Percentiles rank a stretch among this genome's conserved stretches.
Conservation (phyloP, 1,140 invertebrate species). For the Proctacanthus coquilletti region DNA sequence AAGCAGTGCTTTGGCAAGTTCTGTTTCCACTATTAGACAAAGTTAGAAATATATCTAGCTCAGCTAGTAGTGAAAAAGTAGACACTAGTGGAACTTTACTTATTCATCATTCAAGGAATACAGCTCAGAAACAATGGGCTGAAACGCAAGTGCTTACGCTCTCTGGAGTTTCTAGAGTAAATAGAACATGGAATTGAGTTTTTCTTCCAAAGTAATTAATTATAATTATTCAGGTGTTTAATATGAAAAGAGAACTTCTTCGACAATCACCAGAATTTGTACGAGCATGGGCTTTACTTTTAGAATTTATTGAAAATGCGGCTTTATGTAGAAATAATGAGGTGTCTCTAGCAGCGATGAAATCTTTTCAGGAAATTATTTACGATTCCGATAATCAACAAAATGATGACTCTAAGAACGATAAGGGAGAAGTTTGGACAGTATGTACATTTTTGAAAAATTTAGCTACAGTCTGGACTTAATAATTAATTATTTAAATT, state of each 20-base stretch:
- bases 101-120: slow-evolving; percentile 97
- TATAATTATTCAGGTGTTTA: slow-evolving; percentile 70
- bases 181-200: not conserved
- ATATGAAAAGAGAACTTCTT: slow-evolving; percentile 73
- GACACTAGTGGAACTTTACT: slow-evolving; percentile 85
- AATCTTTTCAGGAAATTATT: slow-evolving; percentile 90
- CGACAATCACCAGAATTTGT: slow-evolving; percentile 79
- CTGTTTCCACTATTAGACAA: slow-evolving; percentile 92
- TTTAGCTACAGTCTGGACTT: not conserved
- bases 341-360: slow-evolving; percentile 84
- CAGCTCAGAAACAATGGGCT: slow-evolving; percentile 98
- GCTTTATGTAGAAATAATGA: slow-evolving; percentile 85
- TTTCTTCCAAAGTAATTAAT: slow-evolving; percentile 2
- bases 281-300: slow-evolving; percentile 77
- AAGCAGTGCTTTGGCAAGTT: slow-evolving; percentile 77
- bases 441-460: slow-evolving; percentile 24
- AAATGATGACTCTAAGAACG: slow-evolving; percentile 22
- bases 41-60: slow-evolving; percentile 75
- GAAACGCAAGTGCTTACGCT: slow-evolving; percentile 73
- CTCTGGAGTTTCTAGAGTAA: slow-evolving; percentile 44
- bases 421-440: slow-evolving; percentile 50
- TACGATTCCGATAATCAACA: slow-evolving; percentile 14
- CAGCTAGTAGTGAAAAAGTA: slow-evolving; percentile 86
- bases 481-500: not conserved
- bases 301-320: slow-evolving; percentile 87